Evolutionary conservation across 2,797 vertebrate species (phyloP), one percentile per base, ranked within the genome.

Genomic region (Xiphorhynchus erythropygius): DNA sequence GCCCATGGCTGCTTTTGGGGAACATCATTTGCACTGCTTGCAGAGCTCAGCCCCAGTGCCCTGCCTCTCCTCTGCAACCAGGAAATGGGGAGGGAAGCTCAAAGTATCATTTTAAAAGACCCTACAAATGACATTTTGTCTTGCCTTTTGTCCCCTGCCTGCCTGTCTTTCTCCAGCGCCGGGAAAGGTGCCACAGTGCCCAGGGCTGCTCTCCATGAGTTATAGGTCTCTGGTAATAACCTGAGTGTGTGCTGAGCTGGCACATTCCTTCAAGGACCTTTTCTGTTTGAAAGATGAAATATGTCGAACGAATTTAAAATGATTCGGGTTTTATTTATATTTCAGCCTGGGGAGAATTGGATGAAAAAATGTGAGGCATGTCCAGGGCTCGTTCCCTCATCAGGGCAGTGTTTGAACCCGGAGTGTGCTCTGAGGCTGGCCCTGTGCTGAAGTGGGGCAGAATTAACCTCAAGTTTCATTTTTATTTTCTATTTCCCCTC

Each of bases 221-320:
- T 81, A 23, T 24, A 32, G 83, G 14, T 46, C 63, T 91, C 70
- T 65, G 73, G 41, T 71, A 70, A 62, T 35, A 87, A 25, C 49
- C 81, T 8, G 18, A 77, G 60, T 0, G 0, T 39, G 37, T 84
- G 89, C 84, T 89, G 92, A 80, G 64, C 78, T 60, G 52, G 44
- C 76, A 90, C 83, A n/a, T 76, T 80, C 87, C 84, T 94, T 32
- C 82, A 59, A 59, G 84, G 64, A 84, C 17, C 8, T 84, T 67
- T 70, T 57, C 27, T 33, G 17, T 63, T 81, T 83, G 47, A 79
- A 91, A 89, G 57, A 68, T 55, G 63, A 84, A 94, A 82, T 55
- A 53, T 67, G 65, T 92, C 84, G 86, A 46, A 70, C 12, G 35
- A 81, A 90, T 90, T 87, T 67, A 37, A 78, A 69, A 81, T 76